These are phyloP conservation scores for Bimastos eiseni DNA, from an alignment of 2,888 invertebrate species.

Conservation along the genomic window DNA sequence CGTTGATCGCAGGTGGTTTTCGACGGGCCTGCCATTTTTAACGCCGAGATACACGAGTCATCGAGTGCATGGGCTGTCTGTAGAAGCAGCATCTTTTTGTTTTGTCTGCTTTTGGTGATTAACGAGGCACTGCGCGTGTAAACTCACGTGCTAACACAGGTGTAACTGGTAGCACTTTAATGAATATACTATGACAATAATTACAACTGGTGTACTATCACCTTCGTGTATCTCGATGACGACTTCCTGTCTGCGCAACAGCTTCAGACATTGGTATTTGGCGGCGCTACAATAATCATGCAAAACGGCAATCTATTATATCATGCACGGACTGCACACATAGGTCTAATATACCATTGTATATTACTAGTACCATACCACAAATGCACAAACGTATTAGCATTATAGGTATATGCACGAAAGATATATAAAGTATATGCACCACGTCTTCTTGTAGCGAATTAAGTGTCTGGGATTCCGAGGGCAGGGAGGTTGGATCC, in stretches of 20 bases:
- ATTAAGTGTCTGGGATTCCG: no score
- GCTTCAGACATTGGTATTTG: constrained; percentile 35
- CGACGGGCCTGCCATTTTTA: background rate
- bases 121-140: background rate
- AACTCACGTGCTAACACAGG: background rate
- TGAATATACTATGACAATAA: background rate
- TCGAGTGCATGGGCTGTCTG: background rate
- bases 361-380: no score
- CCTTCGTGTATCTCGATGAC: constrained; percentile 36
- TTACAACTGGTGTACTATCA: background rate
- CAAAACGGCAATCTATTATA: background rate
- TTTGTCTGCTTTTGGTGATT: background rate
- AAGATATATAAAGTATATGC: no score
- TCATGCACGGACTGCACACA: background rate
- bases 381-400: no score
- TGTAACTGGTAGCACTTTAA: background rate
- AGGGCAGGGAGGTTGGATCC: no score
- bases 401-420: no score
- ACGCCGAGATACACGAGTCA: background rate
- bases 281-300: constrained; percentile 23
- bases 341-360: no score
- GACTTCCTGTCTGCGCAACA: constrained; percentile 29
- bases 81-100: background rate
- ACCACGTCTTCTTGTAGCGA: no score
- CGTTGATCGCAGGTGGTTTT: background rate